Evolutionary conservation across 2,797 vertebrate species (phyloP).

Genomic region (Arctocebus calabarensis): DNA sequence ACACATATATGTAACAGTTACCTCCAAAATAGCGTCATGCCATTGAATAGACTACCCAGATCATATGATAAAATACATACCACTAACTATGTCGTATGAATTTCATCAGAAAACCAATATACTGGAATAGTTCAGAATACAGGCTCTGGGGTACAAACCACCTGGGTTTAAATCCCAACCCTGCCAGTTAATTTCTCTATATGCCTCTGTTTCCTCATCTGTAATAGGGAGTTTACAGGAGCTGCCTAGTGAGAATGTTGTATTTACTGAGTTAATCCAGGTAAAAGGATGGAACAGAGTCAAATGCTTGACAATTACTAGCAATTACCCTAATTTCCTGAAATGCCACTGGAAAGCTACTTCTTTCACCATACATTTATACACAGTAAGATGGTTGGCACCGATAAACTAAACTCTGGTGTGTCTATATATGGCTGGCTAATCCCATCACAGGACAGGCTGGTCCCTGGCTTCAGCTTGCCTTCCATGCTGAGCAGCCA

Average conservation of each 20-base stretch:
- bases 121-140: not conserved
- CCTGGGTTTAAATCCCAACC: not conserved
- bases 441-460: too few relatives aligned
- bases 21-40: not conserved
- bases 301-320: not conserved
- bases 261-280: not conserved
- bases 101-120: not conserved
- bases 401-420: not conserved
- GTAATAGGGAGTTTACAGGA: fast-evolving
- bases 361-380: not conserved
- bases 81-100: not conserved
- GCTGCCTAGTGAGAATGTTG: not conserved
- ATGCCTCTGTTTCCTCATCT: not conserved
- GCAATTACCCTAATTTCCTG: not conserved
- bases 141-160: not conserved
- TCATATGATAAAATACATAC: not conserved
- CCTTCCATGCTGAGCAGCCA: not conserved
- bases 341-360: not conserved
- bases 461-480: not conserved
- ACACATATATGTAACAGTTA: fast-evolving
- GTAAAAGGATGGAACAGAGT: not conserved
- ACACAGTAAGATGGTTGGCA: not conserved
- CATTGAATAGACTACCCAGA: not conserved
- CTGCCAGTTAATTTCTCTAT: not conserved
- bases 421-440: too few relatives aligned